These are phyloP conservation scores for Microtus pennsylvanicus DNA, from an alignment of 2,113 vertebrate genomes.

Conservation along the genomic window DNA sequence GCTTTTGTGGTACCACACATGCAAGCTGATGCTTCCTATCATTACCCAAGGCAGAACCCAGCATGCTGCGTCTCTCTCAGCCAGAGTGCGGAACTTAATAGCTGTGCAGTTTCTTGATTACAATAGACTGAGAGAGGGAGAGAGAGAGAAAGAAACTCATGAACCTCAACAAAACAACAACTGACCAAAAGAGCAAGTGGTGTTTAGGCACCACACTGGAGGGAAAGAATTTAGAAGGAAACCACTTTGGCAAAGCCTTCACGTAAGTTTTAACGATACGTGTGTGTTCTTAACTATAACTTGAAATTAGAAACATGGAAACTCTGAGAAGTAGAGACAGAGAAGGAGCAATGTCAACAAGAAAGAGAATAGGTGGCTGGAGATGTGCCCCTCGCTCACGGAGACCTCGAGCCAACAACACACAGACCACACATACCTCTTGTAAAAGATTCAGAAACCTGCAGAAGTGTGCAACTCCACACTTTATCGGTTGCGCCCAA, in stretches of 20 bases:
- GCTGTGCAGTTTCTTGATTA: not conserved
- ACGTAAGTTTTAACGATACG: not conserved
- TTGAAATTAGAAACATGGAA: constrained; percentile 13
- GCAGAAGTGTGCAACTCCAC: not conserved
- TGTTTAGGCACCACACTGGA: not conserved
- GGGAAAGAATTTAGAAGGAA: not conserved
- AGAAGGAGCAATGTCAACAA: not conserved
- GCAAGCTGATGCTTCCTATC: not conserved
- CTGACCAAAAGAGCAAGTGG: not conserved
- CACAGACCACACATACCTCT: not conserved
- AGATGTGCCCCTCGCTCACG: not conserved
- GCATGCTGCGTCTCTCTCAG: not conserved
- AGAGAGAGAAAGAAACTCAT: not conserved
- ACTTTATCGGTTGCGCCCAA: rapidly evolving
- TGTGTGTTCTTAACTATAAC: not conserved
- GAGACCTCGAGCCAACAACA: not conserved
- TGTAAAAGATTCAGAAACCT: not conserved
- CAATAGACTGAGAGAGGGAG: not conserved
- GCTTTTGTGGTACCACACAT: too few species aligned
- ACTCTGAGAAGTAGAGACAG: not conserved
- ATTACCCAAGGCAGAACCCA: not conserved
- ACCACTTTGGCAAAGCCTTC: constrained; percentile 7
- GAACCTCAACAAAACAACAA: not conserved
- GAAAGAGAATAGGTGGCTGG: not conserved
- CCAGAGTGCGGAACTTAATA: not conserved